phyloP scores from a whole-genome alignment of 1,140 invertebrate species.

The Drosophila prosaltans region DNA sequence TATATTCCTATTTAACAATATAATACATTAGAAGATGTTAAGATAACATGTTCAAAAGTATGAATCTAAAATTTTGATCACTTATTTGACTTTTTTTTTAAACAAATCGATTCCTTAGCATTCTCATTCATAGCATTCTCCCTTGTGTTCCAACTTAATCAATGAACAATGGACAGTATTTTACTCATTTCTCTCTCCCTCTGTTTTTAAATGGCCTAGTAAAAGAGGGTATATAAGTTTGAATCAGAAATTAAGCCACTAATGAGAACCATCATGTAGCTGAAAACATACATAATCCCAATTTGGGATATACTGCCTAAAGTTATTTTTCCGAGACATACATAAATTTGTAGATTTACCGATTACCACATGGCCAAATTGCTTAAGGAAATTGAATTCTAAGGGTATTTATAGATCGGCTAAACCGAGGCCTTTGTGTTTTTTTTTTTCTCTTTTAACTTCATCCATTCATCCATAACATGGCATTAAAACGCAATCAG shows the following conservation, averaged over 20 bases:
- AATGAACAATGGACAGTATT: not conserved
- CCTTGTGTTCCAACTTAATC: not conserved
- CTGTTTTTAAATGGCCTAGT: not conserved
- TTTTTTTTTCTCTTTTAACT: constrained; percentile 12
- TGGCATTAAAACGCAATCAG: constrained; percentile 79
- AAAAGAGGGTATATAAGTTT: not conserved
- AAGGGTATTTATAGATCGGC: not conserved
- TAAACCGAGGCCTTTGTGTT: not conserved
- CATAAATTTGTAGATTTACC: no score
- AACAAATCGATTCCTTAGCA: not conserved
- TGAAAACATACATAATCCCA: no score
- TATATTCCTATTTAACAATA: no score
- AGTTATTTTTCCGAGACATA: no score
- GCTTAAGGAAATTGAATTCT: not conserved
- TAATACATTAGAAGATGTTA: no score
- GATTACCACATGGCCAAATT: not conserved
- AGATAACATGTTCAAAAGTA: not conserved
- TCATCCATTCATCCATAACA: constrained; percentile 66
- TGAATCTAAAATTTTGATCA: not conserved
- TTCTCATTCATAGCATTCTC: not conserved
- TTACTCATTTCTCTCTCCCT: not conserved
- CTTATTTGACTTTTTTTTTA: not conserved
- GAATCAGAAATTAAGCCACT: not conserved
- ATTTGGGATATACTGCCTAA: no score
- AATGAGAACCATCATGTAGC: no score